phyloP scores from a whole-genome alignment of 2,113 vertebrate genomes.

The Ciconia stormi region DNA sequence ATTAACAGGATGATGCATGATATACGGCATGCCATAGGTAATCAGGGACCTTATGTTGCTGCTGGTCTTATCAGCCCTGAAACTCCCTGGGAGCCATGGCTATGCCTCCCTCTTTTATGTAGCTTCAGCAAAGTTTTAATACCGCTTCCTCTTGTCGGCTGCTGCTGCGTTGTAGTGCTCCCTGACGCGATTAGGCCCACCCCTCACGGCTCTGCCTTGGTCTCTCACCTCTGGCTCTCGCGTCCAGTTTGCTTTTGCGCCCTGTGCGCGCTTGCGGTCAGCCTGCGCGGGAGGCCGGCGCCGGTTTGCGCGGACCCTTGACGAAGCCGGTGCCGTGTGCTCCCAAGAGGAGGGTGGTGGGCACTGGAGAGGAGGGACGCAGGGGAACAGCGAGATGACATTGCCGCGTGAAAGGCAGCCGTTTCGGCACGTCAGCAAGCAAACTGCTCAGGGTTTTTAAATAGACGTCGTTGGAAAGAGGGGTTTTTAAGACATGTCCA shows the following conservation, averaged over 20 bases:
- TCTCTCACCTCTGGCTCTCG: neutral
- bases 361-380: neutral
- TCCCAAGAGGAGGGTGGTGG: neutral
- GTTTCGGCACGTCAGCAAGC: neutral
- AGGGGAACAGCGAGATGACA: neutral
- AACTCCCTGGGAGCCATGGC: neutral
- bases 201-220: rapidly evolving
- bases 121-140: rapidly evolving
- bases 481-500: neutral
- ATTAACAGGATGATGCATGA: neutral
- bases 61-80: neutral
- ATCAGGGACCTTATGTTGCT: neutral
- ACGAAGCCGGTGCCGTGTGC: rapidly evolving
- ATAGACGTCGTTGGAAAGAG: neutral
- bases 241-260: rapidly evolving
- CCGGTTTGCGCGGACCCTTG: rapidly evolving
- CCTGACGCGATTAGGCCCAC: rapidly evolving
- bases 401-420: neutral
- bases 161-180: neutral
- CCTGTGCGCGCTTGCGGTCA: rapidly evolving
- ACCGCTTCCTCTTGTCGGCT: rapidly evolving
- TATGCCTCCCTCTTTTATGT: rapidly evolving
- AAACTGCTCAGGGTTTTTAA: neutral
- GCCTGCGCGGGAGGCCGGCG: rapidly evolving
- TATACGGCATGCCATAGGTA: neutral